A percentile compares a stretch with the other conserved stretches of the same genome.
Conservation (phyloP, 2,113 vertebrate genomes). For the Etheostoma spectabile region DNA sequence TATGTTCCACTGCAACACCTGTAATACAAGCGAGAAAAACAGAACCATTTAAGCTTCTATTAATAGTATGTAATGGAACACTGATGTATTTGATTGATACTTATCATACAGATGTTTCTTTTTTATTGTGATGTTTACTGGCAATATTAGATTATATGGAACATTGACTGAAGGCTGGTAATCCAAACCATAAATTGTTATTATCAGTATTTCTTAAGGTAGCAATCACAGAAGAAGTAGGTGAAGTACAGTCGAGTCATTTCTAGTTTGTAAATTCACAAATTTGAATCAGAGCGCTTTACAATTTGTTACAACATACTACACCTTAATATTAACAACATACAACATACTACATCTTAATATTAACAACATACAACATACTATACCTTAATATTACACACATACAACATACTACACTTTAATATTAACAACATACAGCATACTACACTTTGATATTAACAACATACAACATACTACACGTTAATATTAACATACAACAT, state of each 20-base stretch:
- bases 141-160: background rate
- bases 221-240: background rate
- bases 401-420: background rate
- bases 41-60: slow-evolving; percentile 5
- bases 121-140: background rate
- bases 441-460: too few species aligned
- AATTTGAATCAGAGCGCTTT: background rate
- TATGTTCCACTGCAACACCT: background rate
- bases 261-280: background rate
- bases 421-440: background rate
- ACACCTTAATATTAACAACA: background rate
- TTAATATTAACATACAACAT: background rate
- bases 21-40: background rate
- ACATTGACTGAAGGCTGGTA: background rate
- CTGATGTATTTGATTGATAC: slow-evolving; percentile 5
- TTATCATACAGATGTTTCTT: background rate
- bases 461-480: background rate
- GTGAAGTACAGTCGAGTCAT: background rate
- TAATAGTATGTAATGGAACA: background rate
- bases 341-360: too few species aligned
- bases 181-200: background rate
- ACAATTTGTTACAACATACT: background rate
- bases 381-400: background rate
- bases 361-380: background rate
- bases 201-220: background rate